Conservation (phyloP, 2,113 vertebrate genomes). For the Emberiza fucata region DNA sequence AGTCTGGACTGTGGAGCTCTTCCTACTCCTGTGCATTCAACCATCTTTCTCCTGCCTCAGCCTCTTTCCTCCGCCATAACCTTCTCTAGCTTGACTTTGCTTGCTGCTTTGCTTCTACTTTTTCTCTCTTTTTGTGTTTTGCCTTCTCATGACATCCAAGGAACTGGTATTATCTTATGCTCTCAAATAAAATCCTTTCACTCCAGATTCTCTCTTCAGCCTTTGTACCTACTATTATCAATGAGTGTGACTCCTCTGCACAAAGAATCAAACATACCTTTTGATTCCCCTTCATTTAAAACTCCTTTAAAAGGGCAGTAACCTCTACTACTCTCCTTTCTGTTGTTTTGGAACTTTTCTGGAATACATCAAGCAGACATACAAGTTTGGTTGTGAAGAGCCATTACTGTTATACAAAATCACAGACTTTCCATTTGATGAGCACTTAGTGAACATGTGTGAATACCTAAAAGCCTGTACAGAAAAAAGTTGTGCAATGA, state of each 20-base stretch:
- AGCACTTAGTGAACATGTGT: not conserved
- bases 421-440: not conserved
- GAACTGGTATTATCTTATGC: not conserved
- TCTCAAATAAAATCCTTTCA: not conserved
- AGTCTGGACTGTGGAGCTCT: not conserved
- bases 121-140: not conserved
- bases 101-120: not conserved
- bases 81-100: not conserved
- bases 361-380: not conserved
- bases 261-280: not conserved
- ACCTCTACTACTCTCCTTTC: not conserved
- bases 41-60: not conserved
- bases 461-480: not conserved
- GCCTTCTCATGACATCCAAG: not conserved
- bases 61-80: not conserved
- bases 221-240: not conserved
- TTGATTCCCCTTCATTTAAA: not conserved
- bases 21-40: not conserved
- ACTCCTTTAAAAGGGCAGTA: not conserved
- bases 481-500: not conserved
- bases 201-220: not conserved
- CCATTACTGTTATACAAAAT: not conserved
- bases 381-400: not conserved
- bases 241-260: not conserved
- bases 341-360: not conserved